A percentile compares a stretch with the other conserved stretches of the same genome.
phyloP scores from a whole-genome alignment of 2,888 invertebrate species.

The Azorinus chamasolen region DNA sequence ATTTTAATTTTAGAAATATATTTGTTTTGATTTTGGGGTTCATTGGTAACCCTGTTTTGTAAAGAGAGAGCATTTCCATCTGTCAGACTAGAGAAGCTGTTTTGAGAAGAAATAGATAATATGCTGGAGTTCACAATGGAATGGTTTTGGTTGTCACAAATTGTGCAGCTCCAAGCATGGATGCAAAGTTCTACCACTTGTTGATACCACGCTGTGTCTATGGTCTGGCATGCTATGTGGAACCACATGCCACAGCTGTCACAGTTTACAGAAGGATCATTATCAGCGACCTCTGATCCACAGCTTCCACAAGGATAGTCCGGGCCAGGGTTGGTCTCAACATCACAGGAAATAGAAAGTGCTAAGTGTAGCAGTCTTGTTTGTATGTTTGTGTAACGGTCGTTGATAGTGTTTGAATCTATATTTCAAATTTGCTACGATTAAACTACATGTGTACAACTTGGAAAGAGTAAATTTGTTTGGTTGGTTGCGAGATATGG shows the following conservation, averaged over 20 bases:
- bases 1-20: no score
- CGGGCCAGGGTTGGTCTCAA: slow-evolving; percentile 8
- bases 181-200: slow-evolving; percentile 5
- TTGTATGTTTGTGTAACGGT: background rate
- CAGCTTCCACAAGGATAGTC: slow-evolving; percentile 5
- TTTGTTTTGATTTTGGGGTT: no score
- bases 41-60: no score
- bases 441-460: background rate
- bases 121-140: no score
- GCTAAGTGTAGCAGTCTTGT: background rate
- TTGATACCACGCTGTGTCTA: slow-evolving; percentile 8
- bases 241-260: slow-evolving; percentile 14
- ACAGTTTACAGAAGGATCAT: background rate
- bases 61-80: no score
- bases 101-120: no score
- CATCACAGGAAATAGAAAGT: slow-evolving; percentile 8
- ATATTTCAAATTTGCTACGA: background rate
- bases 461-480: background rate
- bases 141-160: no score
- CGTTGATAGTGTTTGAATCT: background rate
- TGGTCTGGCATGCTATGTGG: slow-evolving; percentile 5
- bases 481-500: background rate
- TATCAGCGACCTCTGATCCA: slow-evolving; percentile 1
- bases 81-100: no score
- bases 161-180: no score